phyloP scores from a whole-genome alignment of 1,140 invertebrate species.

The Cydia fagiglandana region DNA sequence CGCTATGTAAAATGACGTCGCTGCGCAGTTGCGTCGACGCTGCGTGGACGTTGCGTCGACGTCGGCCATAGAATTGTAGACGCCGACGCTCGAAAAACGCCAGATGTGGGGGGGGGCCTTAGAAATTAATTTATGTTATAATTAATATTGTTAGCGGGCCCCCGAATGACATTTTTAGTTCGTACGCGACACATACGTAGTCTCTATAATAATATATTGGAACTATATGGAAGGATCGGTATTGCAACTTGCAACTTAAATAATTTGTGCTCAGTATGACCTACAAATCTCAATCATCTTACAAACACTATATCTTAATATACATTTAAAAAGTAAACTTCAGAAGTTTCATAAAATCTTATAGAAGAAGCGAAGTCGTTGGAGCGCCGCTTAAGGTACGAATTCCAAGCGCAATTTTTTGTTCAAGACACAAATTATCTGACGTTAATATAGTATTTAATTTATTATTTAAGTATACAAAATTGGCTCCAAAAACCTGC shows the following conservation, averaged over 20 bases:
- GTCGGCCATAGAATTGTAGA: too few relatives aligned
- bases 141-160: not conserved
- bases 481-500: too few relatives aligned
- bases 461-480: too few relatives aligned
- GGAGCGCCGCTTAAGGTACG: not conserved
- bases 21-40: too few relatives aligned
- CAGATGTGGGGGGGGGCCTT: too few relatives aligned
- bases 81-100: too few relatives aligned
- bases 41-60: too few relatives aligned
- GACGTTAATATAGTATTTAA: too few relatives aligned
- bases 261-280: slow-evolving; percentile 17
- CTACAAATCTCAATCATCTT: slow-evolving; percentile 9
- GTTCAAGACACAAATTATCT: not conserved
- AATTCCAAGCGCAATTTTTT: not conserved
- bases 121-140: not conserved
- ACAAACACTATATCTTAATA: slow-evolving; percentile 15
- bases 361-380: slow-evolving; percentile 12
- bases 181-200: not conserved
- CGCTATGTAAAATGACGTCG: too few relatives aligned
- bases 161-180: not conserved
- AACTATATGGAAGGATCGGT: not conserved
- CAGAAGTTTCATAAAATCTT: slow-evolving; percentile 17
- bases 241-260: slow-evolving; percentile 8
- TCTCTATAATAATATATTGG: not conserved
- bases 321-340: slow-evolving; percentile 25